These are phyloP conservation scores for Caracal caracal DNA, from an alignment of 2,113 vertebrate genomes.

Conservation along the genomic window DNA sequence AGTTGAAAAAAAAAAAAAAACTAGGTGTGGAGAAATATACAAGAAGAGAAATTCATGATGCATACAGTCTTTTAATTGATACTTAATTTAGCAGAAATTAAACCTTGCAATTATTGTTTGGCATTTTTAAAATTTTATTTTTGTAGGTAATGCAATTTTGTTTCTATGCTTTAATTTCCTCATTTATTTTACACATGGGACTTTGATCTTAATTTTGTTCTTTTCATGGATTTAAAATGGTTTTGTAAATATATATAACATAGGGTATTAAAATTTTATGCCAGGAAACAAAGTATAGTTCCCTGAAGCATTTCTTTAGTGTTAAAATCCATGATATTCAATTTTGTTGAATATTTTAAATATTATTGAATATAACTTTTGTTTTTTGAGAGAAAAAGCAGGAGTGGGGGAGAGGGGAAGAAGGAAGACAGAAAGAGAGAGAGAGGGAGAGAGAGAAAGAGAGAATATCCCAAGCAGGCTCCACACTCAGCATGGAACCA, in stretches of 20 bases:
- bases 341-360: background rate
- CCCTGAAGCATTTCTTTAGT: background rate
- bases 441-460: no score
- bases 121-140: background rate
- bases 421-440: no score
- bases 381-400: background rate
- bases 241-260: background rate
- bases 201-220: constrained; percentile 20
- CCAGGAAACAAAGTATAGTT: background rate
- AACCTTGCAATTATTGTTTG: background rate
- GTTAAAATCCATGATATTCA: background rate
- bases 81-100: background rate
- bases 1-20: no score
- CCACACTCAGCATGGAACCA: no score
- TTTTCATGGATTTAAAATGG: constrained; percentile 3
- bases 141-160: background rate
- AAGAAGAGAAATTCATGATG: background rate
- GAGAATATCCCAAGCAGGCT: no score
- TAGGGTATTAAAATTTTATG: background rate
- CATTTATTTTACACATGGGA: background rate
- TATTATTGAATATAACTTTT: background rate
- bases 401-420: no score
- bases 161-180: background rate
- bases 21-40: background rate
- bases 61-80: background rate